Evolutionary conservation across 2,797 vertebrate genomes (phyloP).

Genomic region (Epinephelus awoara): DNA sequence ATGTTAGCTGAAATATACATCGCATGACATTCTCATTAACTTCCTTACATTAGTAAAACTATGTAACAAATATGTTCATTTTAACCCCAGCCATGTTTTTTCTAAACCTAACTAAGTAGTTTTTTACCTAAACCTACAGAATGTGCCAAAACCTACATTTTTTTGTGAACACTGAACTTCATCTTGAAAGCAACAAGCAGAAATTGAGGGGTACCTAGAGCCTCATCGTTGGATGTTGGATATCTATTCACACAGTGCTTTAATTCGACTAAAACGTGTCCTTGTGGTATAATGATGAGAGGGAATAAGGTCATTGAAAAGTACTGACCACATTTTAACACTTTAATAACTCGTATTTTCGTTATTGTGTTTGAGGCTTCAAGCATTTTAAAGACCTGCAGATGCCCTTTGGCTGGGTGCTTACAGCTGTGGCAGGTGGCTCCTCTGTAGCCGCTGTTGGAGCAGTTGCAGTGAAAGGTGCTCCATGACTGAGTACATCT

Average conservation of each 20-base stretch:
- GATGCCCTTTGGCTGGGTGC: conserved; percentile 55
- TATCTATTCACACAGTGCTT: background rate
- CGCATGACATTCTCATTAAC: no score
- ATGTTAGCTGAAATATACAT: no score
- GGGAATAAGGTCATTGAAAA: background rate
- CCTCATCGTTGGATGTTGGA: no score
- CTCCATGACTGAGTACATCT: conserved; percentile 94
- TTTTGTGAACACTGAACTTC: no score
- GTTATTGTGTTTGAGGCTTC: background rate
- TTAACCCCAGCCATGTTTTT: no score
- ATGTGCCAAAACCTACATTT: no score
- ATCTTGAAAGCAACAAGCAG: no score
- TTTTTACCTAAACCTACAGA: no score
- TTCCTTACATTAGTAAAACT: no score
- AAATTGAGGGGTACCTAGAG: no score
- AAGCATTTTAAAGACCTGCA: conserved; percentile 17
- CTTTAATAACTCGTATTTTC: background rate
- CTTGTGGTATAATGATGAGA: background rate
- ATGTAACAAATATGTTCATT: no score
- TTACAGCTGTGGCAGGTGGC: conserved; percentile 96
- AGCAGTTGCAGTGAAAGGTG: conserved; percentile 93
- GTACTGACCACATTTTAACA: background rate
- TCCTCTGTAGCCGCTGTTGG: conserved; percentile 92
- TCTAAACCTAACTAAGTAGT: no score
- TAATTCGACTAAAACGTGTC: background rate